Evolutionary conservation across 2,888 invertebrate genomes (phyloP).

Genomic region (Heliconius aoede): DNA sequence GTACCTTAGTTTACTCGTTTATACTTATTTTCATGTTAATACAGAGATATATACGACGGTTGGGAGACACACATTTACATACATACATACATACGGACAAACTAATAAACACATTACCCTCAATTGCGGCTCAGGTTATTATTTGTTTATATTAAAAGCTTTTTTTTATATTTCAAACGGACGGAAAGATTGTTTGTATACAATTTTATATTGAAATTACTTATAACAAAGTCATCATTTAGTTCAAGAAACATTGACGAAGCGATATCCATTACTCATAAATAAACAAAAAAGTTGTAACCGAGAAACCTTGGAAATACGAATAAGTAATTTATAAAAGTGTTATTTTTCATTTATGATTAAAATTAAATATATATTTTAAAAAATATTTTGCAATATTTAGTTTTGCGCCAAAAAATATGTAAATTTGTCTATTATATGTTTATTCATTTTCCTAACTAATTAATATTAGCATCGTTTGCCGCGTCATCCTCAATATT

Average conservation of each 20-base stretch:
- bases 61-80: too few species aligned
- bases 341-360: not conserved
- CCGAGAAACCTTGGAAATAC: not conserved
- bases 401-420: too few species aligned
- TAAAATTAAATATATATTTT: not conserved
- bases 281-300: not conserved
- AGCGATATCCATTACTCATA: conserved; percentile 3
- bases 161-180: too few species aligned
- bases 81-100: too few species aligned
- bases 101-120: too few species aligned
- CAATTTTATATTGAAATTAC: not conserved
- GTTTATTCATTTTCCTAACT: too few species aligned
- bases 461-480: too few species aligned
- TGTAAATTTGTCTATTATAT: too few species aligned
- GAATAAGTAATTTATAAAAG: not conserved
- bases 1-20: not conserved
- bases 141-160: too few species aligned
- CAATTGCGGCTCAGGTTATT: too few species aligned
- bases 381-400: too few species aligned
- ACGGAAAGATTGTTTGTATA: not conserved
- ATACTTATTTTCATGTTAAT: not conserved
- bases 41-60: not conserved
- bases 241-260: not conserved
- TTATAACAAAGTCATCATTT: not conserved
- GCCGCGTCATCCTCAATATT: too few species aligned